Base-by-base conservation (phyloP, 2,797 vertebrate genomes). In the Alouatta caraya region DNA sequence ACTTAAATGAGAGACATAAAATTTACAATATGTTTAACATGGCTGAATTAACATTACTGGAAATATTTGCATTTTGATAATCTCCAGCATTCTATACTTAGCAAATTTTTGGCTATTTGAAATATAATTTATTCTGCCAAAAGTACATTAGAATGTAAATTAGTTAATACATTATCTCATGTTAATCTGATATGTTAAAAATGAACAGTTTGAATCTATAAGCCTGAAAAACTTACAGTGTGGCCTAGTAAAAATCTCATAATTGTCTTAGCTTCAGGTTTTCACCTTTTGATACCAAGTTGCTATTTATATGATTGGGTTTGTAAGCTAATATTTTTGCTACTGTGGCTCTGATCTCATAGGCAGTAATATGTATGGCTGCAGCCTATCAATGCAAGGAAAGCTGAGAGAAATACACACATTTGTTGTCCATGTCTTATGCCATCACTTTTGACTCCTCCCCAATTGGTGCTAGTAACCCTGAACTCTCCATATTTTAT, bases 61-160 rank as follows among this genome's bases (percentile, higher is more conserved):
- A 98, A 97, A 94, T 90, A 59, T 94, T 94, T 96, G 83, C 83
- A 95, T 96, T 96, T 96, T 94, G 28, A 90, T 94, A 37, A 57
- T 90, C 55, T 80, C 7, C 4, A 89, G 8, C 84, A 93, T 97
- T 84, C 26, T 93, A 55, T 72, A 83, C 24, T 76, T 95, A 83
- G 59, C 61, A 57, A 50, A n/a, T 84, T 94, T 95, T 96, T 92
- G 46, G 21, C 61, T 92, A 57, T 70, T 85, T 96, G 82, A 96
- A 93, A 94, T 97, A 96, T 57, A 87, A 13, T 76, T 64, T 95
- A 37, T 97, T 93, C 55, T 95, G 39, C 85, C 80, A 94, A 85
- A 64, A 83, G 44, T 81, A 90, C 11, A 83, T 96, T 95, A 91
- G 64, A 94, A 93, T 96, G 55, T 42, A 88, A 97, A 97, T 97